Percentiles rank a stretch among this genome's conserved stretches.
Conservation (phyloP, 2,888 invertebrate genomes). For the Rhagium mordax region DNA sequence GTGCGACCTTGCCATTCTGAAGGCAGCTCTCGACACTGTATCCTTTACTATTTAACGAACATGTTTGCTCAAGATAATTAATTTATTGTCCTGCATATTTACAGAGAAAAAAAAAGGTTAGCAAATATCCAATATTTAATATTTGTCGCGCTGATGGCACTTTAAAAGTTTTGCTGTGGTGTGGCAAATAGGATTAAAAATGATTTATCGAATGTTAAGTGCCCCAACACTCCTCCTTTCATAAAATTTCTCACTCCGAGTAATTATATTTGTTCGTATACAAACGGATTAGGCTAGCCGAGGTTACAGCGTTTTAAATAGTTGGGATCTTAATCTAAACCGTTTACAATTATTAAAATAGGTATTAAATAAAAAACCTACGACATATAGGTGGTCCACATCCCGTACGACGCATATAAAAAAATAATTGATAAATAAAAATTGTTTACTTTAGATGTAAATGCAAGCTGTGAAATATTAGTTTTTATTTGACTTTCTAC, state of each 20-base stretch:
- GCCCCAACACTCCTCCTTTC: neutral
- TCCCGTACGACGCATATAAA: neutral
- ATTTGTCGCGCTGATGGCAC: neutral
- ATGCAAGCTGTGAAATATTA: neutral
- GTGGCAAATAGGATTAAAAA: neutral
- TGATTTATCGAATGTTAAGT: neutral
- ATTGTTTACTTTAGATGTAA: neutral
- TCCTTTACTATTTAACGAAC: constrained; percentile 18
- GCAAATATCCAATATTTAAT: neutral
- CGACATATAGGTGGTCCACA: neutral
- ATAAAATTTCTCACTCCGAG: neutral
- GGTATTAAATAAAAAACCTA: neutral
- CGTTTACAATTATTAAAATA: neutral
- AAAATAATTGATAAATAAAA: neutral
- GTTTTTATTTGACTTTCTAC: constrained; percentile 18
- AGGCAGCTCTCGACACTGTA: constrained; percentile 25
- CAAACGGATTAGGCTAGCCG: neutral
- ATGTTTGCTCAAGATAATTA: constrained; percentile 10
- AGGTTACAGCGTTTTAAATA: neutral
- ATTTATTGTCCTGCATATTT: constrained; percentile 10
- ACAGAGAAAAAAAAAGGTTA: neutral
- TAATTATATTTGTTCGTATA: neutral
- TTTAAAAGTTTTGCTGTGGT: neutral
- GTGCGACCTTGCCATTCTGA: constrained; percentile 35
- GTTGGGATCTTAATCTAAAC: neutral